Evolutionary conservation across 2,113 vertebrate species (phyloP).

Genomic region (Piaya cayana): DNA sequence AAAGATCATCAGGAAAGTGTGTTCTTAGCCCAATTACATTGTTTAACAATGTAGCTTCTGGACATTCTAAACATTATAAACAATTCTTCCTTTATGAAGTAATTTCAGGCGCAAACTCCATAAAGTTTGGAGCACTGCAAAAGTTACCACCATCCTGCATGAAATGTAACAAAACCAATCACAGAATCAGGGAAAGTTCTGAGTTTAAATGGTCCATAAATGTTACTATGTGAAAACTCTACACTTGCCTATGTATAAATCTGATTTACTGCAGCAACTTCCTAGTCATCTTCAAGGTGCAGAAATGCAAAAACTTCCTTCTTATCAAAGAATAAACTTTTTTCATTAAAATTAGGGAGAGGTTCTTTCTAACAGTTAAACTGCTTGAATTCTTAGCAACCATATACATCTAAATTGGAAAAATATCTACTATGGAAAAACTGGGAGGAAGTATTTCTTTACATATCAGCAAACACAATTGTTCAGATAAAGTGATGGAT

Average conservation of each 20-base stretch:
- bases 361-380: neutral
- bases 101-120: neutral
- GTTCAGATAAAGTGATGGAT: neutral
- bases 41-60: neutral
- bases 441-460: neutral
- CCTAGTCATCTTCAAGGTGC: neutral
- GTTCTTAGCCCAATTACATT: neutral
- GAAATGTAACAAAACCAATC: neutral
- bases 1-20: neutral
- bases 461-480: neutral
- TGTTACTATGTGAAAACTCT: neutral
- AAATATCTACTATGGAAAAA: neutral
- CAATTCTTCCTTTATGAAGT: neutral
- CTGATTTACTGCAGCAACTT: neutral
- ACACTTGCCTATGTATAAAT: rapidly evolving
- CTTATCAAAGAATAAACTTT: neutral
- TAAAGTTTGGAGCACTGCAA: neutral
- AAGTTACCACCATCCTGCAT: neutral
- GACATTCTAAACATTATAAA: neutral
- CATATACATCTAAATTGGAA: neutral
- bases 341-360: neutral
- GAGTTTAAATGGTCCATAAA: neutral
- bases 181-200: neutral
- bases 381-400: neutral
- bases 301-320: neutral